A percentile compares a stretch with the other conserved stretches of the same genome.
Evolutionary conservation across 2,797 vertebrate genomes (phyloP).

Genomic region (Schizopygopsis malacanthus): DNA sequence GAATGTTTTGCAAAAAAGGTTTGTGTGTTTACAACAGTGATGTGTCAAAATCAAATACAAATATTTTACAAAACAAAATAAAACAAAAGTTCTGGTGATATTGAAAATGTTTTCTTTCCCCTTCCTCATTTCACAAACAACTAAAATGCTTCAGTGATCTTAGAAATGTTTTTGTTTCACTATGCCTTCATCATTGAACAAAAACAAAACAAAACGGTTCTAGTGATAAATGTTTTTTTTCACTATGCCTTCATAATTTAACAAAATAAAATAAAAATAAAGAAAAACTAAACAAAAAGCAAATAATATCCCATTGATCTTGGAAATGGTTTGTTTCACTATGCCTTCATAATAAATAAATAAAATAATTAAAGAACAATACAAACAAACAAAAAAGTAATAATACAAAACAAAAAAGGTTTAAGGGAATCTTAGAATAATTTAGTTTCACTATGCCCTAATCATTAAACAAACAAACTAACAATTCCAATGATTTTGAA

Average conservation of each 20-base stretch:
- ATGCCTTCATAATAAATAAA: no score
- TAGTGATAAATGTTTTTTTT: not conserved
- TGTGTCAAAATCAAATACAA: not conserved
- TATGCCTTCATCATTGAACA: not conserved
- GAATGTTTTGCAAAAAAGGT: not conserved
- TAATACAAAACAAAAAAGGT: no score
- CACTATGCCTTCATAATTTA: not conserved
- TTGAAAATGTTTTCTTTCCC: not conserved
- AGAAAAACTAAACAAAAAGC: no score
- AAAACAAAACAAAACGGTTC: slow-evolving; percentile 22
- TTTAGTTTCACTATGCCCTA: not conserved
- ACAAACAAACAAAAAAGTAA: not conserved
- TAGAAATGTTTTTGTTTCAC: not conserved
- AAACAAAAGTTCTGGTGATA: not conserved
- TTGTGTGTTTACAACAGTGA: not conserved
- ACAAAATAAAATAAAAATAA: no score
- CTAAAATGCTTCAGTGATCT: not conserved
- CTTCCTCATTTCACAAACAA: not conserved
- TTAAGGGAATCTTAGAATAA: not conserved
- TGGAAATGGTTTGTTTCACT: no score
- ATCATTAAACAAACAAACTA: not conserved
- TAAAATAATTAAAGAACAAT: not conserved
- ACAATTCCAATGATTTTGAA: not conserved
- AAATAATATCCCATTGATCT: no score
- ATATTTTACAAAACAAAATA: not conserved